These are phyloP conservation scores for Calliopsis andreniformis DNA, from an alignment of 1,140 invertebrate genomes.

Conservation along the genomic window DNA sequence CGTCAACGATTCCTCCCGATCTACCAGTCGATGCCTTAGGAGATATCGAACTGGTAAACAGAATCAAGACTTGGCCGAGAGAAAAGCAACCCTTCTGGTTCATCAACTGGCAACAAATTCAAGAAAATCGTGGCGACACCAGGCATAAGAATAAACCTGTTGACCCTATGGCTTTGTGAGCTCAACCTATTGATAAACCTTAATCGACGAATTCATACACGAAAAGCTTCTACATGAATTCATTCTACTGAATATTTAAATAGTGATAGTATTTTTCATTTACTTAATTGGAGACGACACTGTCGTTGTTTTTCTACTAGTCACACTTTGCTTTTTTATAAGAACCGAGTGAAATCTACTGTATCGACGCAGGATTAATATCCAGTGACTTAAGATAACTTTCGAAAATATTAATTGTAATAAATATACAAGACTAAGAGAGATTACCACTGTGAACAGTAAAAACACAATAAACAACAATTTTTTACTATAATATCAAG, in stretches of 20 bases:
- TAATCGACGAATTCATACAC: no score
- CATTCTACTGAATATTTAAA: no score
- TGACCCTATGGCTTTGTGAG: background rate
- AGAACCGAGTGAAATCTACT: background rate
- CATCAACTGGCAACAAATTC: constrained; percentile 81
- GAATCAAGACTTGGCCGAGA: constrained; percentile 80
- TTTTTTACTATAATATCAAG: no score
- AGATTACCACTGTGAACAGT: no score
- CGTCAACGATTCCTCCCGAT: constrained; percentile 62
- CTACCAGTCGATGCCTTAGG: constrained; percentile 80
- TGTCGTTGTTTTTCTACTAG: constrained; percentile 7
- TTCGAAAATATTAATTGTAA: background rate
- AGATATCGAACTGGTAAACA: constrained; percentile 79
- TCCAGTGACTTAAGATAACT: constrained; percentile 1
- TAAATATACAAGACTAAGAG: background rate
- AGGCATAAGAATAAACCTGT: background rate
- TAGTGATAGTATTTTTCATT: no score
- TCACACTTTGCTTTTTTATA: background rate
- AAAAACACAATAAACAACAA: no score
- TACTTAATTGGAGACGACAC: background rate
- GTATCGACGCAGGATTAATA: background rate
- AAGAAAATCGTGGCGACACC: constrained; percentile 66
- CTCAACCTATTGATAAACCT: no score
- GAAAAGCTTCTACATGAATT: background rate
- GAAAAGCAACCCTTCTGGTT: constrained; percentile 84